phyloP scores from a whole-genome alignment of 2,113 vertebrate genomes.

The Epinephelus fuscoguttatus region DNA sequence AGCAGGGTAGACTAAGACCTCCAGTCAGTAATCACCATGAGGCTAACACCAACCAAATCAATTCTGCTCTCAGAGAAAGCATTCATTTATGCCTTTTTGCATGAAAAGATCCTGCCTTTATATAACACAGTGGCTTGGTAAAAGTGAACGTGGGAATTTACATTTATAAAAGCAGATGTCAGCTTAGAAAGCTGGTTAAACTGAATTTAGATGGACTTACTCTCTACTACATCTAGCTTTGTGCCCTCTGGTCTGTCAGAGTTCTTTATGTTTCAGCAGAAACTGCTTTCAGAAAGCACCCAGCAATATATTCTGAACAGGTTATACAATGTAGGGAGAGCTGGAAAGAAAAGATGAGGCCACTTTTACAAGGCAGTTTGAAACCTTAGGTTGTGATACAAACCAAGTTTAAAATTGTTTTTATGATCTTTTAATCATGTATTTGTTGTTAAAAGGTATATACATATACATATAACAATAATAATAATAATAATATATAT shows the following conservation, averaged over 20 bases:
- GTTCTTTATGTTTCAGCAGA: constrained; percentile 20
- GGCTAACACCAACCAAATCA: constrained; percentile 66
- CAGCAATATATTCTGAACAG: not conserved
- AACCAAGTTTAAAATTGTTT: not conserved
- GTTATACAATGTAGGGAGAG: not conserved
- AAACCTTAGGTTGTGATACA: not conserved
- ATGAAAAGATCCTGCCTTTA: constrained; percentile 57
- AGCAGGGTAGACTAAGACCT: constrained; percentile 68
- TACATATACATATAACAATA: no score
- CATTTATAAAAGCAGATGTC: constrained; percentile 22
- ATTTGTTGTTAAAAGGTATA: not conserved
- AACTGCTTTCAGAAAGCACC: not conserved
- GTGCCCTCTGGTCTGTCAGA: not conserved
- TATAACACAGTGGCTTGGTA: constrained; percentile 26
- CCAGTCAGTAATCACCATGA: constrained; percentile 71
- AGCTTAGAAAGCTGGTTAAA: constrained; percentile 8
- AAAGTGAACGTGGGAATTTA: constrained; percentile 10
- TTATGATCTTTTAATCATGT: not conserved
- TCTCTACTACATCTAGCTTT: constrained; percentile 4
- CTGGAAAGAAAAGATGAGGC: not conserved
- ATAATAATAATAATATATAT: no score
- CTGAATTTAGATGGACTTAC: not conserved
- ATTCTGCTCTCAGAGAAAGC: constrained; percentile 65
- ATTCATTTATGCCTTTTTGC: constrained; percentile 57
- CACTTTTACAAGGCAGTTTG: not conserved